These are phyloP conservation scores for Leptinotarsa juncta DNA, from an alignment of 2,888 invertebrate species.

Conservation along the genomic window DNA sequence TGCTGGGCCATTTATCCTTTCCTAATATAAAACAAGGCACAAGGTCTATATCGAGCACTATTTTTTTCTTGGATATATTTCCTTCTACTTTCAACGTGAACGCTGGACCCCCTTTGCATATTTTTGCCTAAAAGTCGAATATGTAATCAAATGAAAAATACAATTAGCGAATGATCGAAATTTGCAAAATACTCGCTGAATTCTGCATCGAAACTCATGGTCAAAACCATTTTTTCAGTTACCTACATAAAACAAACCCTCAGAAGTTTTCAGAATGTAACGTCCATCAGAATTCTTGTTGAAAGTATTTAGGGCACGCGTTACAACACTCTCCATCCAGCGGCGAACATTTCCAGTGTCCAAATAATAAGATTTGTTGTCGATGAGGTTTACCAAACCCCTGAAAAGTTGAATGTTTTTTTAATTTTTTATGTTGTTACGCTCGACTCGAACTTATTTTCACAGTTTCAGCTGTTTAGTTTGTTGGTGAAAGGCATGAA, in stretches of 20 bases:
- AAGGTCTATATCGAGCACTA: slow-evolving; percentile 67
- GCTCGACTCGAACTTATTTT: too few species aligned
- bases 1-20: slow-evolving; percentile 65
- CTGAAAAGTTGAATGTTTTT: slow-evolving; percentile 29
- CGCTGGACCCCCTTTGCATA: slow-evolving; percentile 68
- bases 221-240: neutral
- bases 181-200: too few species aligned
- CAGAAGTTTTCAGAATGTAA: slow-evolving; percentile 52
- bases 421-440: too few species aligned
- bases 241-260: slow-evolving; percentile 52
- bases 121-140: slow-evolving; percentile 59
- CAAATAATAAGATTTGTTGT: slow-evolving; percentile 66
- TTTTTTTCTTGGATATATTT: slow-evolving; percentile 44
- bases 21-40: slow-evolving; percentile 69
- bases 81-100: slow-evolving; percentile 65
- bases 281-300: slow-evolving; percentile 41
- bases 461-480: too few species aligned
- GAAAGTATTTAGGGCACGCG: slow-evolving; percentile 64
- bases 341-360: slow-evolving; percentile 67
- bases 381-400: slow-evolving; percentile 56
- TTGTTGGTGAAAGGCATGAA: too few species aligned
- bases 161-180: neutral
- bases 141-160: too few species aligned
- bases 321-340: slow-evolving; percentile 69
- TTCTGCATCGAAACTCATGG: too few species aligned